Conservation (phyloP, 2,888 invertebrate species). For the Pollenia amentaria region DNA sequence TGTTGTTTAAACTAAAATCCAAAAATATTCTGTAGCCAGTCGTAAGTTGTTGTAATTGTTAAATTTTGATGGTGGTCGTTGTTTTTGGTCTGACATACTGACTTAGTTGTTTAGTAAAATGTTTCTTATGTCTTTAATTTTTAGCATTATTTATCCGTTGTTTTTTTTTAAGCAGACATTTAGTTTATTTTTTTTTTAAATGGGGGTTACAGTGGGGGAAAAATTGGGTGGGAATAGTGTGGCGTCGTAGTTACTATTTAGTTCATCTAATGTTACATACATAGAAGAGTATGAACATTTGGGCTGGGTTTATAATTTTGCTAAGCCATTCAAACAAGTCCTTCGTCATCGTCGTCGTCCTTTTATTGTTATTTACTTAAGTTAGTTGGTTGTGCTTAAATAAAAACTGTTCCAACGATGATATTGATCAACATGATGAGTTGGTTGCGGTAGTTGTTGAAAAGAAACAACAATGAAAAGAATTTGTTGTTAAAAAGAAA, state of each 20-base stretch:
- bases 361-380: constrained; percentile 21
- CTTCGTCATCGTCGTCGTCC: constrained; percentile 15
- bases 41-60: constrained; percentile 35
- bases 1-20: constrained; percentile 24
- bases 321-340: constrained; percentile 46
- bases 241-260: not conserved
- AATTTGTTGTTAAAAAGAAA: constrained; percentile 9
- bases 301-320: constrained; percentile 31
- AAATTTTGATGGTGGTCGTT: constrained; percentile 33
- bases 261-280: not conserved
- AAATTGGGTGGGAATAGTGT: not conserved
- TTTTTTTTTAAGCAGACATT: constrained; percentile 2
- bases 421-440: constrained; percentile 52
- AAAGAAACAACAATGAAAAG: constrained; percentile 1
- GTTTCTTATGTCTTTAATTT: not conserved
- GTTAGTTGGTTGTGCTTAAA: constrained; percentile 22
- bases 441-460: constrained; percentile 21
- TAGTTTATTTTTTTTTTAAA: constrained; percentile 16
- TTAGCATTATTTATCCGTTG: not conserved
- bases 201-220: not conserved
- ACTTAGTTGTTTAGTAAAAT: constrained; percentile 47
- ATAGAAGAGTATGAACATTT: not conserved
- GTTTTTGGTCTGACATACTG: constrained; percentile 60
- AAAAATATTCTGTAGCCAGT: constrained; percentile 36
- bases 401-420: constrained; percentile 20